phyloP scores from a whole-genome alignment of 2,888 invertebrate genomes.

The Campoletis raptor region DNA sequence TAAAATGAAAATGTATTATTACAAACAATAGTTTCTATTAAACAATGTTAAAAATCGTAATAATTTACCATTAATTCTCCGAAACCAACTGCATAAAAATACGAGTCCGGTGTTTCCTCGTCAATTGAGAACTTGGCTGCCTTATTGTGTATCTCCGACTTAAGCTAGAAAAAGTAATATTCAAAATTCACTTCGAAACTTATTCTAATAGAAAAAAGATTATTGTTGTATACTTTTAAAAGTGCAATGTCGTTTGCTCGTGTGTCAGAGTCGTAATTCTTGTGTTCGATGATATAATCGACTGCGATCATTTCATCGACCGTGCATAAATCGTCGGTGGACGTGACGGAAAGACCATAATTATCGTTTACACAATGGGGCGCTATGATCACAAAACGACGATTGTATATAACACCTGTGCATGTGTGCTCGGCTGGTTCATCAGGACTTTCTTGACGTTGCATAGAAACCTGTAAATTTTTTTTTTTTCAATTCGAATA shows the following conservation, averaged over 20 bases:
- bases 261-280: constrained; percentile 59
- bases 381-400: constrained; percentile 60
- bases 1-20: not conserved
- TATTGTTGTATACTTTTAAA: constrained; percentile 49
- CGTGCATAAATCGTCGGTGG: constrained; percentile 57
- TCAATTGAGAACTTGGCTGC: constrained; percentile 47
- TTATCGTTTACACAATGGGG: constrained; percentile 65
- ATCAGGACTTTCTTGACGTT: constrained; percentile 52
- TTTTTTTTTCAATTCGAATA: not conserved
- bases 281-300: constrained; percentile 63
- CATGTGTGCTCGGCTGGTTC: constrained; percentile 58
- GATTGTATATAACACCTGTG: constrained; percentile 63
- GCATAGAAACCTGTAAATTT: constrained; percentile 61
- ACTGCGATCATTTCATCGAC: constrained; percentile 61
- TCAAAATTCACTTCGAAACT: not conserved
- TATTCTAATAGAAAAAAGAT: not conserved
- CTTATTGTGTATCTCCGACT: constrained; percentile 60
- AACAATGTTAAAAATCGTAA: not conserved
- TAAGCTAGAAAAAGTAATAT: constrained; percentile 36
- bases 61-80: constrained; percentile 61
- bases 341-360: constrained; percentile 59
- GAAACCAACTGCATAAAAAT: constrained; percentile 64
- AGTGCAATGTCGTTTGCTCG: constrained; percentile 66
- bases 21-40: not conserved
- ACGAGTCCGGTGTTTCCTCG: constrained; percentile 16